Evolutionary conservation across 2,888 invertebrate genomes (phyloP), one percentile per base, ranked within the genome.

Genomic region (Euclidia mi): DNA sequence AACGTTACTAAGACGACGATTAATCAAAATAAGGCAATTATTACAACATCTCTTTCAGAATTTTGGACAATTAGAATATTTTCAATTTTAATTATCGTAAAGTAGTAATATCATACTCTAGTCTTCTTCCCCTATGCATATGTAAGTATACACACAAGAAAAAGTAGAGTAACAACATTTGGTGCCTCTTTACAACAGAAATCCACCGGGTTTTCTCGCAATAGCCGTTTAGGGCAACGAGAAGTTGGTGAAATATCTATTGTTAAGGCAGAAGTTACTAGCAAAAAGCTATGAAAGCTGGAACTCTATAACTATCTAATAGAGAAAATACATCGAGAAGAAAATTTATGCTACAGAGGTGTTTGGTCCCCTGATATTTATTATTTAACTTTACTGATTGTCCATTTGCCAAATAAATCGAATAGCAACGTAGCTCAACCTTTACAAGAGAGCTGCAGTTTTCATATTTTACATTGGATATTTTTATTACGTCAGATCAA

Each of bases 281-380:
- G 11, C 32, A 11, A 38, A 10, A 18, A 15, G 35, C 37, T 42
- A 35, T 6, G 18, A 46, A 34, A 31, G 41, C 12, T 4, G 9
- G 17, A 9, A 15, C 14, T 12, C 9, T 34, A 12, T 7, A n/a
- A n/a, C 40, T 2, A 15, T 18, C 10, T 25, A 38, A 20, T 20
- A 20, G 6, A 12, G 12, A 9, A n/a, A 64, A 11, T 34, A 17
- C 12, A 17, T 20, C 3, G 10, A 20, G 37, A 43, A 56, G 28
- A 29, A 56, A 47, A 41, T 18, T 12, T 31, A 40, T 28, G 47
- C 73, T 77, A 82, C 78, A 81, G 82, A 82, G 82, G 82, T 81
- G 45, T 78, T n/a, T 83, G 82, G 81, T 82, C 82, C 82, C 82
- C 79, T 79, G 79, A 50, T 59, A 55, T 56, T 58, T n/a, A 11